Percentiles rank a stretch among this genome's conserved stretches.
Evolutionary conservation across 2,797 vertebrate species (phyloP).

Genomic region (Acridotheres tristis): DNA sequence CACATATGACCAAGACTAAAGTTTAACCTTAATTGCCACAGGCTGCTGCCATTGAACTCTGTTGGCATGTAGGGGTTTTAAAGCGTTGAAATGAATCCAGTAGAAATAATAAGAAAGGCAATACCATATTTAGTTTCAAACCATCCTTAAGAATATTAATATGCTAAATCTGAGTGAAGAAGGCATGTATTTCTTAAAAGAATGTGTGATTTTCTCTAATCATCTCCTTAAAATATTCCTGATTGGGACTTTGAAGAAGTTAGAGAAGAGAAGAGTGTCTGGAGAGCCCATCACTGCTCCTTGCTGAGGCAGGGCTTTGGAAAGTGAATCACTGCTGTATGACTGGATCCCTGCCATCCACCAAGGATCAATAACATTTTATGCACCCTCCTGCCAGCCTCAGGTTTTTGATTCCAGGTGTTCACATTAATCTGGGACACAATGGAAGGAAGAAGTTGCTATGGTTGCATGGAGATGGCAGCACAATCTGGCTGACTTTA

Average conservation of each 20-base stretch:
- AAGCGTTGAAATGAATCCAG: background rate
- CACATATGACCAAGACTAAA: constrained; percentile 54
- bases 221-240: constrained; percentile 10
- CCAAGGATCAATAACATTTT: constrained; percentile 38
- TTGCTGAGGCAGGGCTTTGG: constrained; percentile 46
- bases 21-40: constrained; percentile 34
- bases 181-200: background rate
- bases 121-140: background rate
- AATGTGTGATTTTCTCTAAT: constrained; percentile 40
- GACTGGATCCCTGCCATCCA: background rate
- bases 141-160: background rate
- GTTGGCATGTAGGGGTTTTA: background rate
- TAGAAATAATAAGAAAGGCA: background rate
- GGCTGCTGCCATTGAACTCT: constrained; percentile 3
- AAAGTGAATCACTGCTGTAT: constrained; percentile 26
- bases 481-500: background rate
- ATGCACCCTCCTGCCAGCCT: constrained; percentile 12
- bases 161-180: background rate
- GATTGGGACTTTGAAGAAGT: background rate
- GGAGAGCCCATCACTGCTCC: background rate
- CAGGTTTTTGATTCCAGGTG: constrained; percentile 44
- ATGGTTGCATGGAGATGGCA: constrained; percentile 32
- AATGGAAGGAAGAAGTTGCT: constrained; percentile 34
- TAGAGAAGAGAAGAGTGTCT: background rate
- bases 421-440: constrained; percentile 40